Conservation (phyloP, 2,888 invertebrate species). For the Crepidodera aurea region DNA sequence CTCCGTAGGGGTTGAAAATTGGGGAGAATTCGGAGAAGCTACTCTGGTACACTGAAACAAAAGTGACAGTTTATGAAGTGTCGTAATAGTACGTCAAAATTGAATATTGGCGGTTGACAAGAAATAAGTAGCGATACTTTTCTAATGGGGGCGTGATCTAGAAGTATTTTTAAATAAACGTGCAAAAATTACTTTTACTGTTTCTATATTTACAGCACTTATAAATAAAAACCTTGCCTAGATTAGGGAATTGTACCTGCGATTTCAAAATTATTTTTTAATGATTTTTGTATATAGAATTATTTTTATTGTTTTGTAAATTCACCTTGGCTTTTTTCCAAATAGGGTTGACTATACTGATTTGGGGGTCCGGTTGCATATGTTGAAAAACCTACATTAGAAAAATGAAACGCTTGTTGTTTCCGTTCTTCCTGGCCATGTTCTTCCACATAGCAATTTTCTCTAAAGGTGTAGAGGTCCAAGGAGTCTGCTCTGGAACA, state of each 20-base stretch:
- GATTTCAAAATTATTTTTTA: no score
- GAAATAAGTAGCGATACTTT: no score
- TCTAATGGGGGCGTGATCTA: no score
- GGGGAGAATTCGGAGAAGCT: constrained; percentile 60
- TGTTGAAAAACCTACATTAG: constrained; percentile 57
- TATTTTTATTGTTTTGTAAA: neutral
- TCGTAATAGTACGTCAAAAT: no score
- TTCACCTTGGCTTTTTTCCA: constrained; percentile 8
- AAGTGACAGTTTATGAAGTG: no score
- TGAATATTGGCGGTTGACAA: no score
- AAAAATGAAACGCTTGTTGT: constrained; percentile 56
- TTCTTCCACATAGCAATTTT: constrained; percentile 68
- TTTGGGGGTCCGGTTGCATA: constrained; percentile 40
- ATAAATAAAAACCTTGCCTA: no score
- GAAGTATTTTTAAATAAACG: no score
- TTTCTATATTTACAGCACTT: no score
- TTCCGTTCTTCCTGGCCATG: constrained; percentile 51
- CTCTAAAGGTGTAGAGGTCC: constrained; percentile 69
- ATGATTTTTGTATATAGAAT: no score
- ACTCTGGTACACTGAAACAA: constrained; percentile 33
- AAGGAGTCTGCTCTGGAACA: constrained; percentile 66
- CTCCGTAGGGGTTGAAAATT: constrained; percentile 63
- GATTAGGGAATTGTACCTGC: no score
- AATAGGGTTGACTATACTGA: constrained; percentile 40
- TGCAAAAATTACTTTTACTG: no score